Evolutionary conservation across 2,888 invertebrate genomes (phyloP).

Genomic region (Cyrtodaria siliqua): DNA sequence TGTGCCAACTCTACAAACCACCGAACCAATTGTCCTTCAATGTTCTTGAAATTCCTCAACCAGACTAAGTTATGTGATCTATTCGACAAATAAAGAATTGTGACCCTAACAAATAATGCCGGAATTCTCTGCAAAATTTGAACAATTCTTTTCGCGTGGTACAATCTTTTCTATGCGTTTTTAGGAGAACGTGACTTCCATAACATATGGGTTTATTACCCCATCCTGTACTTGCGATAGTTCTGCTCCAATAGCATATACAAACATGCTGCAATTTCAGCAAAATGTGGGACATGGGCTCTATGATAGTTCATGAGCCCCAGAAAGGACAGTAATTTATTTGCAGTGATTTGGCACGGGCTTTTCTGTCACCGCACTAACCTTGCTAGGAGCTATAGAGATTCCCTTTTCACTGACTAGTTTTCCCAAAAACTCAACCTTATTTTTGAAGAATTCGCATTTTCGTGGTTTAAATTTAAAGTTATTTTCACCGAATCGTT

Average conservation of each 20-base stretch:
- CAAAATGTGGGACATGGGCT: no score
- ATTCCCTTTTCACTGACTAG: conserved; percentile 26
- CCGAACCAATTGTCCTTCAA: conserved; percentile 7
- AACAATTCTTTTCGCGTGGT: background rate
- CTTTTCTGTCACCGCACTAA: conserved; percentile 14
- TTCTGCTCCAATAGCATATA: no score
- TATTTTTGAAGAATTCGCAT: conserved; percentile 26
- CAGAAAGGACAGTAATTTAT: background rate
- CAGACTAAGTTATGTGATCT: conserved; percentile 9
- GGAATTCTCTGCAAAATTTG: background rate
- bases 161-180: background rate
- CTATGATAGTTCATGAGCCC: background rate
- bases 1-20: conserved; percentile 14
- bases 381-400: conserved; percentile 12
- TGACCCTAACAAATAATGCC: conserved; percentile 23
- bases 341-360: conserved; percentile 15
- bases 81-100: background rate
- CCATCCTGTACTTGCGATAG: conserved; percentile 10
- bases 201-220: background rate
- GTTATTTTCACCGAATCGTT: no score
- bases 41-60: conserved; percentile 7
- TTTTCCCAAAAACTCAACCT: conserved; percentile 49
- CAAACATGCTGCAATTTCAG: no score
- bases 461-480: no score
- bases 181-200: no score